Evolutionary conservation across 1,140 invertebrate species (phyloP).

Genomic region (Drosophila willistoni): DNA sequence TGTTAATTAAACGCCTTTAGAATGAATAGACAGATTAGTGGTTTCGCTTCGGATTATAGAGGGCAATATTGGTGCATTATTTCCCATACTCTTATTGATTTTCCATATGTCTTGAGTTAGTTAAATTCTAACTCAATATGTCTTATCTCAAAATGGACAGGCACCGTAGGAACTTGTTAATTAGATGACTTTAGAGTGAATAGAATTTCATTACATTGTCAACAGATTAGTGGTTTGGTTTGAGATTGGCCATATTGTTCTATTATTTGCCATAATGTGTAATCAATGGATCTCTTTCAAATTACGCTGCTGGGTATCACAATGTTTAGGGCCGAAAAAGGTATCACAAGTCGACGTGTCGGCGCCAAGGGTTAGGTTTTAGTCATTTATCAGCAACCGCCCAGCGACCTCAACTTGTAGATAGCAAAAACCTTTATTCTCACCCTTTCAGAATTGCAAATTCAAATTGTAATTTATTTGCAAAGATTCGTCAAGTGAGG

Average conservation of each 20-base stretch:
- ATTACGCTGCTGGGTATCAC: neutral
- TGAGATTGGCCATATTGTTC: too few relatives aligned
- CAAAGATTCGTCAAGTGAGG: slow-evolving; percentile 60
- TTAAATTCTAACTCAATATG: too few relatives aligned
- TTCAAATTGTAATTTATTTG: slow-evolving; percentile 70
- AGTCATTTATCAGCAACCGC: slow-evolving; percentile 59
- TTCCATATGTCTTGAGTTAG: too few relatives aligned
- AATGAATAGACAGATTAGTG: neutral
- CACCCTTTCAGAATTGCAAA: slow-evolving; percentile 21
- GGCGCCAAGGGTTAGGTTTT: slow-evolving; percentile 44
- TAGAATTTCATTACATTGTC: too few relatives aligned
- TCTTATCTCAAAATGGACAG: too few relatives aligned
- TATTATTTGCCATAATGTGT: too few relatives aligned
- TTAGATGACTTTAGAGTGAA: too few relatives aligned
- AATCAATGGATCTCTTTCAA: neutral
- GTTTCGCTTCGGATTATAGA: too few relatives aligned
- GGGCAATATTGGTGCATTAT: too few relatives aligned
- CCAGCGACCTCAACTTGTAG: slow-evolving; percentile 13
- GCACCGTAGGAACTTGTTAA: too few relatives aligned
- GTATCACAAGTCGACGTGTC: slow-evolving; percentile 21
- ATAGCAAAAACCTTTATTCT: slow-evolving; percentile 22
- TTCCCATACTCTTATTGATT: neutral
- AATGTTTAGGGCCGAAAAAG: slow-evolving; percentile 28
- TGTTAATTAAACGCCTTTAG: neutral
- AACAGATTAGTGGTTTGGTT: too few relatives aligned